Evolutionary conservation across 2,888 invertebrate genomes (phyloP).

Genomic region (Harmothoe impar): DNA sequence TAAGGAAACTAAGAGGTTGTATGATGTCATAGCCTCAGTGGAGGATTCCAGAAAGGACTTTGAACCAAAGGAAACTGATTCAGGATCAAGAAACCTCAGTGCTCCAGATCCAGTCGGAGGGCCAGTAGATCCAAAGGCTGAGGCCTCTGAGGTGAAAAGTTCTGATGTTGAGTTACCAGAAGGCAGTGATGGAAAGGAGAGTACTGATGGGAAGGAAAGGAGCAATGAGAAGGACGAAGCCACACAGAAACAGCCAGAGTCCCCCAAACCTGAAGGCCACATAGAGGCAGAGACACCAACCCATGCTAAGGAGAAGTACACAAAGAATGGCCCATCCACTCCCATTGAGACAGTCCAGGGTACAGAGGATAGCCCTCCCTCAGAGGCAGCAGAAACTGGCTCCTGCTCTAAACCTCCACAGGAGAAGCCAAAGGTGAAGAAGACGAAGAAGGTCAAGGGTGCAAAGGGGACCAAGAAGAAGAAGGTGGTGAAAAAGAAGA

Average conservation of each 20-base stretch:
- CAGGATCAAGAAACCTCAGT: background rate
- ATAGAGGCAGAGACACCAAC: background rate
- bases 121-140: background rate
- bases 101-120: background rate
- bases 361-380: background rate
- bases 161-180: background rate
- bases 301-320: background rate
- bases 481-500: constrained; percentile 39
- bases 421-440: constrained; percentile 47
- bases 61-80: background rate
- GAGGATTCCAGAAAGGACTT: background rate
- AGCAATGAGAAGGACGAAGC: background rate
- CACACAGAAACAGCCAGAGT: background rate
- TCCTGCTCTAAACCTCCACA: constrained; percentile 22
- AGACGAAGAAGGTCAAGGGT: background rate
- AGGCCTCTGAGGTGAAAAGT: background rate
- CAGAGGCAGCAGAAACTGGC: background rate
- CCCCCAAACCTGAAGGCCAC: background rate
- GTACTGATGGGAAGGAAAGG: background rate
- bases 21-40: background rate
- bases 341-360: background rate
- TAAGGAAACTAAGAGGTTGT: background rate
- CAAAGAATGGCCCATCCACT: background rate
- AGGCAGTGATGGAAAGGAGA: constrained; percentile 7
- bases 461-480: constrained; percentile 6